Base-by-base conservation (phyloP, 2,797 vertebrate genomes). In the Oryzias sinensis region DNA sequence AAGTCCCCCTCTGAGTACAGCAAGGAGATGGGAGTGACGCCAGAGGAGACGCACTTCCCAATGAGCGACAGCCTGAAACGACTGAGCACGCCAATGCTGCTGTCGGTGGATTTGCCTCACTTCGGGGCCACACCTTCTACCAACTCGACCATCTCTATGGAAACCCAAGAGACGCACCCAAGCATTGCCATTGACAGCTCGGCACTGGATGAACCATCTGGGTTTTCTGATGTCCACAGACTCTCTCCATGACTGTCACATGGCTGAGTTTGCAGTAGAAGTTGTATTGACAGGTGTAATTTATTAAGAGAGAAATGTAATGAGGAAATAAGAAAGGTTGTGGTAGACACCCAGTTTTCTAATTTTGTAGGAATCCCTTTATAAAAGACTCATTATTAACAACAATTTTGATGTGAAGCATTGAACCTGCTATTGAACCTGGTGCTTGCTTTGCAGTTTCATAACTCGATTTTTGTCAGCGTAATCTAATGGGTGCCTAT, bases 1-100 rank as follows among this genome's bases (percentile, higher is more conserved):
- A 99, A 98, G 79, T 98, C 96, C 1, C 95, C 95, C 0, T 98
- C 96, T 0, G 94, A 95, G 70, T 90, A 93, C 56, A 94, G 92
- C 80, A 93, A 94, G 62, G 94, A 96, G 74, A 92, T 95, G 91
- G 95, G 93, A 14, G 89, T 93, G 71, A 95, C 95, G 2, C 92
- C 94, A 14, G 96, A 98, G 79, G 96, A 98, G 33, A 88, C 86
- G 15, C 92, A 91, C 22, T 76, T 89, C 46, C 92, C 93, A 11
- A 89, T 93, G 78, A 93, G 91, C 17, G 93, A 95, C 3, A 85
- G 90, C 0, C 56, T 93, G 63, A 93, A 81, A 71, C 77, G 29
- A 5, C 85, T 86, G 18, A 91, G 91, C n/a, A 93, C 89, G 8
- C 93, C 94, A 2, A 90, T 93, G 77, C 76, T 95, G 3, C 91